phyloP scores from a whole-genome alignment of 1,140 invertebrate genomes.

The Colletes gigas region DNA sequence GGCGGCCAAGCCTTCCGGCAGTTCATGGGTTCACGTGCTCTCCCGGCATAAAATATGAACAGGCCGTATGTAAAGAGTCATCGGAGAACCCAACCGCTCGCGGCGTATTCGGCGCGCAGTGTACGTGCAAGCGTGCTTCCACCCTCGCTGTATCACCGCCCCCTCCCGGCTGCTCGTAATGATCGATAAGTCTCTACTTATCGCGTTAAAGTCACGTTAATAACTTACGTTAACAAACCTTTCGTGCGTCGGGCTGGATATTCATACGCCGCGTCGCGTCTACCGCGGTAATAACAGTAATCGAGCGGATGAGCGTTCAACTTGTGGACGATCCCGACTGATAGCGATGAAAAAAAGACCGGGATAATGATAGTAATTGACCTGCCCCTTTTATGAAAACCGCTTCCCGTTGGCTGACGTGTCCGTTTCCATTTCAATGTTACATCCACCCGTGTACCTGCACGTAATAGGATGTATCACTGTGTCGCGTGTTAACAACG shows the following conservation, averaged over 20 bases:
- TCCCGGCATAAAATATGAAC: constrained; percentile 64
- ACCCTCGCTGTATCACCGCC: not conserved
- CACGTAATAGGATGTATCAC: not conserved
- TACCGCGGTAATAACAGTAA: constrained; percentile 13
- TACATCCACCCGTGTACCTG: no score
- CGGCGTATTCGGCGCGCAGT: no score
- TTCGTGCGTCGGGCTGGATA: not conserved
- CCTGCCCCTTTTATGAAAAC: not conserved
- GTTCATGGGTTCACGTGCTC: constrained; percentile 59
- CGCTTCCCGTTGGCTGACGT: no score
- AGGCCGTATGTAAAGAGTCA: constrained; percentile 62
- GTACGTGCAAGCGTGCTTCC: not conserved
- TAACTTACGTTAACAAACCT: constrained; percentile 39
- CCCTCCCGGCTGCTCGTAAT: not conserved
- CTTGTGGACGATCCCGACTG: not conserved
- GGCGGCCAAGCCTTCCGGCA: constrained; percentile 63
- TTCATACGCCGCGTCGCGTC: not conserved
- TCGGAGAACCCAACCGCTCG: constrained; percentile 19
- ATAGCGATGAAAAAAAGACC: not conserved
- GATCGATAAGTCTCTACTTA: constrained; percentile 56
- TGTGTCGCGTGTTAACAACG: not conserved
- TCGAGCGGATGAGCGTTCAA: not conserved
- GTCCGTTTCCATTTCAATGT: not conserved
- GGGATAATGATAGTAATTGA: not conserved
- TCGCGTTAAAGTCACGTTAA: constrained; percentile 58